Percentiles rank a stretch among this genome's conserved stretches.
Evolutionary conservation across 2,888 invertebrate species (phyloP).

Genomic region (Macaria liturata): DNA sequence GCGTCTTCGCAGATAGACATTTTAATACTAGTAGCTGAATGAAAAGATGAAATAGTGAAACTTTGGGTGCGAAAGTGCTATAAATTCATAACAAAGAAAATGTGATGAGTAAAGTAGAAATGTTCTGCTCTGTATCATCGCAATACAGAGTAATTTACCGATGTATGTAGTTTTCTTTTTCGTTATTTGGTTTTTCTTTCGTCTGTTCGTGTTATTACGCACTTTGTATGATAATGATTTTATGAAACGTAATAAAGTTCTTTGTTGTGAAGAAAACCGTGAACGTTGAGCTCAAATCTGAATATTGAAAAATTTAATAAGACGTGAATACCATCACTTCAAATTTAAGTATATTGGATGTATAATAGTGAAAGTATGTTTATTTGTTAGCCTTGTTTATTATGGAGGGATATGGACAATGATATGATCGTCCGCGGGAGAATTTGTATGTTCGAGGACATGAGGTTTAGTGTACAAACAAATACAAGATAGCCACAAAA

Average conservation of each 20-base stretch:
- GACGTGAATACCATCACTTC: no score
- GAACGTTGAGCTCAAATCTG: no score
- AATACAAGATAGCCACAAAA: no score
- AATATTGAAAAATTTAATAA: no score
- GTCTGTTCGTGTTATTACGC: constrained; percentile 51
- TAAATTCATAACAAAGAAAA: constrained; percentile 38
- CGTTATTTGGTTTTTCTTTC: constrained; percentile 53
- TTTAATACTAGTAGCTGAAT: constrained; percentile 46
- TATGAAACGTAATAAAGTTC: constrained; percentile 31
- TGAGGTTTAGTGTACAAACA: no score
- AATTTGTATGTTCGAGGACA: no score
- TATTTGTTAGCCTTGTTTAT: no score
- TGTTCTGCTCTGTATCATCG: constrained; percentile 37
- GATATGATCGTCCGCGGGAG: no score
- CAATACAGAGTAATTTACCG: constrained; percentile 39
- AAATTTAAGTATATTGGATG: no score
- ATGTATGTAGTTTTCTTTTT: constrained; percentile 40
- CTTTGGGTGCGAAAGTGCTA: constrained; percentile 40
- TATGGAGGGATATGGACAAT: no score
- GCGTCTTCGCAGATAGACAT: constrained; percentile 40
- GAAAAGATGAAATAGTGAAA: constrained; percentile 47
- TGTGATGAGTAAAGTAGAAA: constrained; percentile 31
- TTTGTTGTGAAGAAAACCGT: constrained; percentile 25
- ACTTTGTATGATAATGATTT: constrained; percentile 48
- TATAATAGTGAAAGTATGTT: no score